These are phyloP conservation scores for Thomomys bottae DNA, from an alignment of 2,113 vertebrate genomes.

Conservation along the genomic window DNA sequence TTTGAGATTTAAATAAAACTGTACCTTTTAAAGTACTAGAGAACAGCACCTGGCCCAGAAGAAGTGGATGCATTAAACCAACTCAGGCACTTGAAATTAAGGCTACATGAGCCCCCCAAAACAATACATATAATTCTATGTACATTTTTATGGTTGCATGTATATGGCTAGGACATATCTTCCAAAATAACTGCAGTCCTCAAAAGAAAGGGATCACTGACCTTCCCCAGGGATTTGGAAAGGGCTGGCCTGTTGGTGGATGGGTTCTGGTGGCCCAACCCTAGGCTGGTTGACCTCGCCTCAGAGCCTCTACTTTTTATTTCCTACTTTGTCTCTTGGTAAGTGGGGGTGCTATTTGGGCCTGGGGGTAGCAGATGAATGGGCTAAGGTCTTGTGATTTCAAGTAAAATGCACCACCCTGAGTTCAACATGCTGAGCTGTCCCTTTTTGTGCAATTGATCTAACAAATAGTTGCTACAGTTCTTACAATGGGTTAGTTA, in stretches of 20 bases:
- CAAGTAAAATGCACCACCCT: neutral
- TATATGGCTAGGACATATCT: conserved; percentile 34
- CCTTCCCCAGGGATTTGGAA: neutral
- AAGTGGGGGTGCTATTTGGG: neutral
- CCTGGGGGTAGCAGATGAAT: neutral
- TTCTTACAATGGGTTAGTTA: neutral
- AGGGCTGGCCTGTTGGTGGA: neutral
- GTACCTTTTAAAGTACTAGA: neutral
- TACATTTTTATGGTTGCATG: neutral
- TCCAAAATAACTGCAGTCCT: neutral
- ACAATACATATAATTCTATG: neutral
- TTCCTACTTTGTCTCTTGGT: neutral
- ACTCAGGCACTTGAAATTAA: neutral
- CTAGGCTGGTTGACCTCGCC: neutral
- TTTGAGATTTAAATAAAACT: neutral
- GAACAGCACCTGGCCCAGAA: neutral
- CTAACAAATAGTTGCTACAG: neutral
- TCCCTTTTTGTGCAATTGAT: conserved; percentile 18
- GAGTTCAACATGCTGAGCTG: conserved; percentile 11
- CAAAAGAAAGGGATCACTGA: neutral
- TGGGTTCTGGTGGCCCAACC: neutral
- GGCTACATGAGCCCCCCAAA: neutral
- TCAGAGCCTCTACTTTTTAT: neutral
- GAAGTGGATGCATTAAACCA: neutral
- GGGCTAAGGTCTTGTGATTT: conserved; percentile 27